Evolutionary conservation across 2,888 invertebrate species (phyloP), one percentile per base, ranked within the genome.

Genomic region (Digitonthophagus gazella): DNA sequence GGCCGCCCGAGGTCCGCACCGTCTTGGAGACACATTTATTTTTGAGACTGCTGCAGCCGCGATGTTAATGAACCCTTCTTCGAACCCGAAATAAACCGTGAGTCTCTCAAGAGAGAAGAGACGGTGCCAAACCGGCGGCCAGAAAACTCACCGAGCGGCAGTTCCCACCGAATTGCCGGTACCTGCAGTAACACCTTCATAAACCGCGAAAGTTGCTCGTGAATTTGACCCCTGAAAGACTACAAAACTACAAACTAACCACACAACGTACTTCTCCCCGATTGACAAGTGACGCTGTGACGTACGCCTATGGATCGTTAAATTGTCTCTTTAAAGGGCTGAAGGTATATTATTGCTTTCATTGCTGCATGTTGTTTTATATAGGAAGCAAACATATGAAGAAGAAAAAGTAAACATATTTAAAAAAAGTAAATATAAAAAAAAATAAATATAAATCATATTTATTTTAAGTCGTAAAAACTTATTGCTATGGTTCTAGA

Each of bases 1-100:
- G 28, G 28, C 6, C 28, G 6, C 11, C 28, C 28, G 11, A 44
- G 28, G 28, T 19, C 18, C 18, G 61, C 61, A 61, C 61, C 19
- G 67, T 71, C 72, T 71, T 72, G 76, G 75, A 71, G 76, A 76
- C 76, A 76, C 76, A 74, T 75, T 75, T 76, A 76, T 76, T 76
- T 76, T 75, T 73, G 74, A 75, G 72, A 66, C 67, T 67, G 63
- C 65, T 66, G 64, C 57, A 67, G 58, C 66, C 58, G 61, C 64
- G 66, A 71, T 74, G 73, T 74, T 74, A 74, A 74, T 71, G 74
- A 75, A 74, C 74, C 71, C 72, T 70, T 71, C 69, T 72, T 70
- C 70, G 19, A 4, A 20, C 20, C 61, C 61, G 61, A 61, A 61
- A 61, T 61, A 61, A 61, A 61, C 61, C 61, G 18, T 18, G 19